Evolutionary conservation across 2,797 vertebrate species (phyloP).

Genomic region (Antennarius maculatus): DNA sequence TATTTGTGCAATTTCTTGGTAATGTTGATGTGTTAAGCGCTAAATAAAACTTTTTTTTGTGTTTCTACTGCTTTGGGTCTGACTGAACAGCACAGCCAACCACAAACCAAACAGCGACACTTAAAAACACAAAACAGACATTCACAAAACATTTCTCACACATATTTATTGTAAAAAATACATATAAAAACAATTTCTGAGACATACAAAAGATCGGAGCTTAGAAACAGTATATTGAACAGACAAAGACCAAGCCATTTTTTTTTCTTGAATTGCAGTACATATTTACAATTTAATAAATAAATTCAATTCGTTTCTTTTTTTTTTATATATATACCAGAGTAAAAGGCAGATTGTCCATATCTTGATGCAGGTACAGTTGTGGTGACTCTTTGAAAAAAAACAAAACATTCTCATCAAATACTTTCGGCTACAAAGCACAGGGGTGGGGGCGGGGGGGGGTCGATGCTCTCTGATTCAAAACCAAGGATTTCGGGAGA

Average conservation of each 20-base stretch:
- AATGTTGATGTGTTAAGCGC: background rate
- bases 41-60: background rate
- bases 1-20: background rate
- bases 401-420: slow-evolving; percentile 37
- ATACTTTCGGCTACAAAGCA: slow-evolving; percentile 47
- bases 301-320: slow-evolving; percentile 77
- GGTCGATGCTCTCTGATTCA: slow-evolving; percentile 22
- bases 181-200: slow-evolving; percentile 87
- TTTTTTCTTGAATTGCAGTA: slow-evolving; percentile 78
- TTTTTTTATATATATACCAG: slow-evolving; percentile 57
- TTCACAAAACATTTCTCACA: slow-evolving; percentile 67
- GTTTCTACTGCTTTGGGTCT: background rate
- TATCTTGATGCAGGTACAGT: slow-evolving; percentile 60
- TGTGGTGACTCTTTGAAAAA: slow-evolving; percentile 61
- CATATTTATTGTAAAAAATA: slow-evolving; percentile 91
- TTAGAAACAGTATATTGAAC: slow-evolving; percentile 85
- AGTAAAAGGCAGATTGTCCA: slow-evolving; percentile 80
- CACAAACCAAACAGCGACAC: slow-evolving; percentile 23
- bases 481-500: slow-evolving; percentile 44
- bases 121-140: slow-evolving; percentile 43
- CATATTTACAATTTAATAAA: slow-evolving; percentile 89
- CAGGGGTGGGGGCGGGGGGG: slow-evolving; percentile 20
- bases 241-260: slow-evolving; percentile 79
- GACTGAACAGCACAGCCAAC: background rate
- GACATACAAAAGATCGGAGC: slow-evolving; percentile 86